Percentiles rank a stretch among this genome's conserved stretches.
Conservation (phyloP, 2,888 invertebrate genomes). For the Agriopis leucophaearia region DNA sequence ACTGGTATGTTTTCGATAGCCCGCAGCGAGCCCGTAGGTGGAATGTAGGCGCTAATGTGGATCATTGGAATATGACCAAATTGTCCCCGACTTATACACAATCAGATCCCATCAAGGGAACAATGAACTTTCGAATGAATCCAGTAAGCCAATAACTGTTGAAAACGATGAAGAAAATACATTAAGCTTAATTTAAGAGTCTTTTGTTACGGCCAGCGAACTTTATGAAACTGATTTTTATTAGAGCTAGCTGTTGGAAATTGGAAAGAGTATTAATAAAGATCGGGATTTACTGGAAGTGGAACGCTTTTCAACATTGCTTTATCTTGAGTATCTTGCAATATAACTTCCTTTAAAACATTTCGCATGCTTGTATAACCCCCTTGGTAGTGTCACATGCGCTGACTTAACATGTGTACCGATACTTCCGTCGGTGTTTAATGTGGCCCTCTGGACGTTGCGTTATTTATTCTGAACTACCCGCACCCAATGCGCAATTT, state of each 20-base stretch:
- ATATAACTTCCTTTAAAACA: constrained; percentile 6
- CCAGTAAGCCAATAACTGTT: constrained; percentile 44
- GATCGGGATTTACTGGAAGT: constrained; percentile 9
- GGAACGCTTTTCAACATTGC: constrained; percentile 2
- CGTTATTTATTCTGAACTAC: constrained; percentile 36
- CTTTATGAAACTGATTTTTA: constrained; percentile 16
- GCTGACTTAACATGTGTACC: constrained; percentile 49
- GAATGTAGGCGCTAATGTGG: constrained; percentile 62
- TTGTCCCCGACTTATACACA: constrained; percentile 56
- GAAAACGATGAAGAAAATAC: constrained; percentile 44
- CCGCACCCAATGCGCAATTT: constrained; percentile 31
- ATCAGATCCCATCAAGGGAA: constrained; percentile 59
- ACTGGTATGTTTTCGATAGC: constrained; percentile 28
- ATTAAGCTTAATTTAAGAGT: constrained; percentile 17
- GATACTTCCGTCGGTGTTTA: constrained; percentile 48
- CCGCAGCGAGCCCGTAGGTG: constrained; percentile 54
- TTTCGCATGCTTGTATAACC: constrained; percentile 22
- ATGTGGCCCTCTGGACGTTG: constrained; percentile 44
- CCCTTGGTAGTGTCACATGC: constrained; percentile 43
- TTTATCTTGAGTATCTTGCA: not conserved
- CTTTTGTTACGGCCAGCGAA: constrained; percentile 30
- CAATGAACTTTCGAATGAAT: constrained; percentile 59
- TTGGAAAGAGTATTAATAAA: constrained; percentile 25
- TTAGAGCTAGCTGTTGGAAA: not conserved
- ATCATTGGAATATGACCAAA: constrained; percentile 55